phyloP scores from a whole-genome alignment of 2,888 invertebrate genomes.

The Lacanobia oleracea region DNA sequence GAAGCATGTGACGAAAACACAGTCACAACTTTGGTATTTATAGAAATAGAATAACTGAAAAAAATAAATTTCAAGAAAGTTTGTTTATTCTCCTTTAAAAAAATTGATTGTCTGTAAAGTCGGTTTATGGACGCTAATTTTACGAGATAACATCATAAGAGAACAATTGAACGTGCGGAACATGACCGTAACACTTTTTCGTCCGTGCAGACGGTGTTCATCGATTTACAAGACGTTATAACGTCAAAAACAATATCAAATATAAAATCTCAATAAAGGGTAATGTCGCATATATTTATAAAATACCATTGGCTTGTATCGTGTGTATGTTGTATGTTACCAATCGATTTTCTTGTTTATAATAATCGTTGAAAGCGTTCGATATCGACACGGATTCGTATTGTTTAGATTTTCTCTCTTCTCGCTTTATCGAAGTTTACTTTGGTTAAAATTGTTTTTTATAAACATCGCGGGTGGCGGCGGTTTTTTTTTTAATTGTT shows the following conservation, averaged over 20 bases:
- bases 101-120: too few species aligned
- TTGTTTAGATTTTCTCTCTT: conserved; percentile 75
- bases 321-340: conserved; percentile 74
- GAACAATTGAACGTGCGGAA: too few species aligned
- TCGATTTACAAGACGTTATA: too few species aligned
- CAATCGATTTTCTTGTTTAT: conserved; percentile 86
- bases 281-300: conserved; percentile 71
- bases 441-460: conserved; percentile 79
- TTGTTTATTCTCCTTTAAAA: conserved; percentile 22
- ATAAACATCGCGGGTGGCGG: conserved; percentile 76
- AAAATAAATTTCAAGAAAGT: conserved; percentile 1
- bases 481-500: conserved; percentile 63
- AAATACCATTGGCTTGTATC: conserved; percentile 68
- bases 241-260: conserved; percentile 42
- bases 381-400: conserved; percentile 66
- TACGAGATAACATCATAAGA: too few species aligned
- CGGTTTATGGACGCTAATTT: too few species aligned
- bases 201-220: too few species aligned
- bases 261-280: conserved; percentile 54
- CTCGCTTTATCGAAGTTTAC: conserved; percentile 82
- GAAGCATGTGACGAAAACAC: background rate
- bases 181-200: too few species aligned
- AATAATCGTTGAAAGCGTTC: conserved; percentile 76
- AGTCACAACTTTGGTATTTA: too few species aligned
- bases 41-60: too few species aligned